Evolutionary conservation across 2,888 invertebrate genomes (phyloP).

Genomic region (Drosophila picticornis): DNA sequence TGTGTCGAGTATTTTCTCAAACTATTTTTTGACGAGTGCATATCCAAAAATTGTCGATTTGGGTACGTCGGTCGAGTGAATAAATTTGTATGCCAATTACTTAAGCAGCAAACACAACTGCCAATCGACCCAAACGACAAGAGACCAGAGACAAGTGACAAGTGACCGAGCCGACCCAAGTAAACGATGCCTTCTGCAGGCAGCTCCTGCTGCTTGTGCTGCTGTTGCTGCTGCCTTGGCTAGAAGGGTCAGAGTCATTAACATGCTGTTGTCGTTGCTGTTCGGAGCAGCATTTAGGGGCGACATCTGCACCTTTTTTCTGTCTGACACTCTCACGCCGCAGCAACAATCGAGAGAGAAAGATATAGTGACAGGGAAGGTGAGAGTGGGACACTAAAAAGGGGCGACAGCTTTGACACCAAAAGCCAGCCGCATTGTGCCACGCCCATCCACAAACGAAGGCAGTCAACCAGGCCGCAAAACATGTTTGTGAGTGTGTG

Average conservation of each 20-base stretch:
- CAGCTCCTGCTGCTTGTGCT: not conserved
- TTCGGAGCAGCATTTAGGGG: slow-evolving; percentile 64
- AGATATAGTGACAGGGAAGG: not conserved
- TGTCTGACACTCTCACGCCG: slow-evolving; percentile 49
- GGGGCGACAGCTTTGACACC: slow-evolving; percentile 74
- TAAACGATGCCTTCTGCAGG: slow-evolving; percentile 38
- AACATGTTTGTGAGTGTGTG: slow-evolving; percentile 48
- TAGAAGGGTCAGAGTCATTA: slow-evolving; percentile 78
- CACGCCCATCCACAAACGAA: slow-evolving; percentile 59
- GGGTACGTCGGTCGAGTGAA: slow-evolving; percentile 30
- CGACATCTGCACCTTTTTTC: slow-evolving; percentile 77
- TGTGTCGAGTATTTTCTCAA: not conserved
- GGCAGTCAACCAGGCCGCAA: slow-evolving; percentile 21
- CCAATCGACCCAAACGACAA: slow-evolving; percentile 55
- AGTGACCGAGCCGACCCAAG: slow-evolving; percentile 67
- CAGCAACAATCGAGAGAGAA: slow-evolving; percentile 15
- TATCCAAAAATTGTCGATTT: slow-evolving; percentile 1
- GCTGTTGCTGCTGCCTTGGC: slow-evolving; percentile 7
- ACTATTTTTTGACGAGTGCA: not conserved
- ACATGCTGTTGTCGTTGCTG: slow-evolving; percentile 75
- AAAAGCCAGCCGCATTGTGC: slow-evolving; percentile 68
- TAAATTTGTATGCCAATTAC: slow-evolving; percentile 78
- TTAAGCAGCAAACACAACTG: slow-evolving; percentile 68
- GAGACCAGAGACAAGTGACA: slow-evolving; percentile 33
- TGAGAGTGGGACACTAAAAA: not conserved